Evolutionary conservation across 2,888 invertebrate genomes (phyloP).

Genomic region (Clusia tigrina): DNA sequence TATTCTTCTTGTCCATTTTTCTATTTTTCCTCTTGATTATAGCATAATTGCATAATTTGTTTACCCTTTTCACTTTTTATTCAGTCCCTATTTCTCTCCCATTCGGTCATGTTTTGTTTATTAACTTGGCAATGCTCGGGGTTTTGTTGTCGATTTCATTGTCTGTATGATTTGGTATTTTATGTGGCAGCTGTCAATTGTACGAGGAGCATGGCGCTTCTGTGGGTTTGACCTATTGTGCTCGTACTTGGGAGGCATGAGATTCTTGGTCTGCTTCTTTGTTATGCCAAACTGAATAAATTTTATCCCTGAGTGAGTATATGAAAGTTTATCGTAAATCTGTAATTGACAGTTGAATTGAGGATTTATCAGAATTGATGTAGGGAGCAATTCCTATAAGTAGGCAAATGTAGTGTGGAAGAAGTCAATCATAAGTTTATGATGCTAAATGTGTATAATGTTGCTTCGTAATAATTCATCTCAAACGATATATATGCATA

Average conservation of each 20-base stretch:
- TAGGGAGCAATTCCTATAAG: too few relatives aligned
- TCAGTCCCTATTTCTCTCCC: neutral
- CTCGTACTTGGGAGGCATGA: neutral
- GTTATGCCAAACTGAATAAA: too few relatives aligned
- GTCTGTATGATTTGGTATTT: slow-evolving; percentile 17
- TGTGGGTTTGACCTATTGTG: slow-evolving; percentile 11
- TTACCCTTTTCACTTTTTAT: slow-evolving; percentile 33
- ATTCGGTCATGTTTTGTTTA: neutral
- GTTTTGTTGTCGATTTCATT: neutral
- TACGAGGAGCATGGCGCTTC: slow-evolving; percentile 24
- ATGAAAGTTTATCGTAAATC: too few relatives aligned
- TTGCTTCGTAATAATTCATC: too few relatives aligned
- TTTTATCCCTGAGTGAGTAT: too few relatives aligned
- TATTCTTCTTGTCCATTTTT: neutral
- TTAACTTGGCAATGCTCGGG: slow-evolving; percentile 6
- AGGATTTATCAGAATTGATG: too few relatives aligned
- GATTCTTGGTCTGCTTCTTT: too few relatives aligned
- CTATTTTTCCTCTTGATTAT: neutral
- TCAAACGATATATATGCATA: too few relatives aligned
- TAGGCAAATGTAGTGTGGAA: too few relatives aligned
- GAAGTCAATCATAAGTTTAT: too few relatives aligned
- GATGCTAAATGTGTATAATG: too few relatives aligned
- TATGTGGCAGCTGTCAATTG: slow-evolving; percentile 18
- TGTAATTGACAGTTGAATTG: too few relatives aligned
- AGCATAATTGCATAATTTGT: slow-evolving; percentile 38